These are phyloP conservation scores for Bubo scandiacus DNA, from an alignment of 2,113 vertebrate species.

Conservation along the genomic window DNA sequence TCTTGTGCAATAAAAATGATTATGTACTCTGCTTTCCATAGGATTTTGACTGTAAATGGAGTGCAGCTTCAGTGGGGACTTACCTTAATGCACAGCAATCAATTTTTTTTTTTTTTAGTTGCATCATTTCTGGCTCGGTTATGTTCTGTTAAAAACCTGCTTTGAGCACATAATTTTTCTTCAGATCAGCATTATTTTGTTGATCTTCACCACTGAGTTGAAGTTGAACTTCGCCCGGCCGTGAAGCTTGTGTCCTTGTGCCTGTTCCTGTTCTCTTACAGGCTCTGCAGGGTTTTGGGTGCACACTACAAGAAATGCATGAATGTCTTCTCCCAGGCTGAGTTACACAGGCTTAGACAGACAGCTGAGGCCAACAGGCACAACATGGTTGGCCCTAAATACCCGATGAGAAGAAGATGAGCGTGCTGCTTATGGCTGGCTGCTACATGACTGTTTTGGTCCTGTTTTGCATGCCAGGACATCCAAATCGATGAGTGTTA, in stretches of 20 bases:
- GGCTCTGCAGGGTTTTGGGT: not conserved
- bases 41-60: not conserved
- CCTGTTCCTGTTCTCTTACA: not conserved
- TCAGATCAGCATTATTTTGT: not conserved
- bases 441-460: not conserved
- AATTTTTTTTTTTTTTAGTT: not conserved
- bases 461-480: not conserved
- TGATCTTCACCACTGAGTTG: not conserved
- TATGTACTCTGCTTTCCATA: not conserved
- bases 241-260: not conserved
- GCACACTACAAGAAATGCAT: accelerated
- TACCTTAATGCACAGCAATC: not conserved
- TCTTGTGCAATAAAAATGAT: not conserved
- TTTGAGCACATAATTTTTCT: not conserved
- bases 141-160: not conserved
- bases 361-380: not conserved
- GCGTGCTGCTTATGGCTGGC: not conserved
- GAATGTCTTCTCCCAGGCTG: not conserved
- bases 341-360: not conserved
- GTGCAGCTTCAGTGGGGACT: not conserved
- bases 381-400: not conserved
- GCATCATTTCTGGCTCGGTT: not conserved
- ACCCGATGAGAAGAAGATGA: not conserved
- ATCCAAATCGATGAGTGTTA: not conserved
- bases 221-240: not conserved